Base-by-base conservation (phyloP, 2,797 vertebrate genomes). In the Sylvia borin region DNA sequence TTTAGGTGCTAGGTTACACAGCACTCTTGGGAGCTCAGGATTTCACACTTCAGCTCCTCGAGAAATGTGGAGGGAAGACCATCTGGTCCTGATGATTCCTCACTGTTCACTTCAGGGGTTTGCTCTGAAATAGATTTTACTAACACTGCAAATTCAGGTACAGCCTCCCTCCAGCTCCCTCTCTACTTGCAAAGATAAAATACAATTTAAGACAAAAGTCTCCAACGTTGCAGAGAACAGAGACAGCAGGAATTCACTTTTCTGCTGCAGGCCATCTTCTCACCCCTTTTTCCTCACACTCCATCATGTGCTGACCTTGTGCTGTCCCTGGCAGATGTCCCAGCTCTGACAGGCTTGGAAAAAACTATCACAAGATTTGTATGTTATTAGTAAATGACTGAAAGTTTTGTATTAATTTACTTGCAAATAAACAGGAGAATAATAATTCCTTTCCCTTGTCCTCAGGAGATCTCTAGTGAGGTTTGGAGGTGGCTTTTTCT, bases 1-100 rank as follows among this genome's bases (percentile, higher is more conserved):
- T 48, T 70, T 12, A 94, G 93, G 91, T 85, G 96, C 54, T 80
- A 96, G 96, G 92, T 92, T 95, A 93, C 95, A 97, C 93, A 93
- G 42, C 72, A 85, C 82, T 84, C 88, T 88, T 53, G 60, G 79
- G 50, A 91, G 74, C 61, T 84, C 68, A 36, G 66, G 65, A 88
- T 90, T 95, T 96, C 96, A 95, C 95, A 95, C 96, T 74, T 91
- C 66, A 89, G 72, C 34, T 88, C 22, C 7, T 53, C 17, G 43
- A 97, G 76, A 92, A 95, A 91, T 68, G 40, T 26, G 31, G 67
- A 93, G 77, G 17, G 94, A 90, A 83, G 40, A 77, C 95, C 96
- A 97, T 97, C 95, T 96, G 96, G 50, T 88, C 79, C 58, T 45
- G 66, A 80, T 5, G 75, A 76, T 68, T 82, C 51, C 79, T 57